Evolutionary conservation across 1,140 invertebrate species (phyloP).

Genomic region (Drosophila ananassae): DNA sequence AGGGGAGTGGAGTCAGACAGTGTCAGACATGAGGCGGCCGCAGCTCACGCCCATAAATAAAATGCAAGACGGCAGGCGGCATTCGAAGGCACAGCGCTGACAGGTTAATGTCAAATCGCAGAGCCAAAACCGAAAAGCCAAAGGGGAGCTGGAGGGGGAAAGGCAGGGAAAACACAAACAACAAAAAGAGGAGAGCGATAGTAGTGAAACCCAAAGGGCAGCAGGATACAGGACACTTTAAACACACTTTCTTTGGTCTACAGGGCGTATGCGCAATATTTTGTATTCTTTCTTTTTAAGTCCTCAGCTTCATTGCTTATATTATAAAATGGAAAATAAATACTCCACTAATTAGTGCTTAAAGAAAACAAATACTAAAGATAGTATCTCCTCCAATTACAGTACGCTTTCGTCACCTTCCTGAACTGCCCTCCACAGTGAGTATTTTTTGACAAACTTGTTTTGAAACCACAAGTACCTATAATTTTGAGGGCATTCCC

Average conservation of each 20-base stretch:
- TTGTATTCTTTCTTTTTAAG: no score
- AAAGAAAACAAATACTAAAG: no score
- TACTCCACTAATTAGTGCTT: no score
- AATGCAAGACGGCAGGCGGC: slow-evolving; percentile 58
- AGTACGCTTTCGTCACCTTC: no score
- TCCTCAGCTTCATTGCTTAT: no score
- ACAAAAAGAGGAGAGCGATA: slow-evolving; percentile 17
- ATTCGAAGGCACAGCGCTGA: slow-evolving; percentile 51
- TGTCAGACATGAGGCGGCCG: slow-evolving; percentile 39
- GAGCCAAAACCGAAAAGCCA: slow-evolving; percentile 68
- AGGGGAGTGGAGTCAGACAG: slow-evolving; percentile 13
- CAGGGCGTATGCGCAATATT: background rate
- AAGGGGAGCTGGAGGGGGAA: background rate
- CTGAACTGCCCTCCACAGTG: background rate
- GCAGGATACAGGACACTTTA: no score
- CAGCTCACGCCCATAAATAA: slow-evolving; percentile 55
- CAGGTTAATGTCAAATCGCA: slow-evolving; percentile 77
- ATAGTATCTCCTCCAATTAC: no score
- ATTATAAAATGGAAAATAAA: no score
- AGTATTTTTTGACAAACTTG: background rate
- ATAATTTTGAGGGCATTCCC: background rate
- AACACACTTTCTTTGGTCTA: background rate
- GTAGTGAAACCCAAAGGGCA: background rate
- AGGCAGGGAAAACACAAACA: slow-evolving; percentile 23
- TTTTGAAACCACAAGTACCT: background rate